These are phyloP conservation scores for Alosa alosa DNA, from an alignment of 2,113 vertebrate genomes.

Conservation along the genomic window DNA sequence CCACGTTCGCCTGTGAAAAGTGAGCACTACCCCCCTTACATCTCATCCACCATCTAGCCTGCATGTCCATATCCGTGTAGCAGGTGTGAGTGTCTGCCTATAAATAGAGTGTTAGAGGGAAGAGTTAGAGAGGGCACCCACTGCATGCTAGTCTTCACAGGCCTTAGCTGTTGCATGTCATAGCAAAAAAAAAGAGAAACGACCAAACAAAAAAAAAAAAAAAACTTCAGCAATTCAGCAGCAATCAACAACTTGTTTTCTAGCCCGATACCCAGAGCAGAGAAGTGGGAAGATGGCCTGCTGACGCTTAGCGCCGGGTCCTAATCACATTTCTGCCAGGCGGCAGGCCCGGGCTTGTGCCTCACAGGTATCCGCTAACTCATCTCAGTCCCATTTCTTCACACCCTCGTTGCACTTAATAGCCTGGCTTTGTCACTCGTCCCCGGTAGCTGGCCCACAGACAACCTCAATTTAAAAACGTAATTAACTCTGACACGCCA, in stretches of 20 bases:
- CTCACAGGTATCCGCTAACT: slow-evolving; percentile 84
- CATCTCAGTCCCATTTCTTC: slow-evolving; percentile 79
- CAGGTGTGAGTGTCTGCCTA: neutral
- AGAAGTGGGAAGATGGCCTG: slow-evolving; percentile 64
- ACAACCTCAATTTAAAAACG: slow-evolving; percentile 79
- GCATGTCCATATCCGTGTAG: slow-evolving; percentile 27
- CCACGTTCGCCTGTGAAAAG: slow-evolving; percentile 44
- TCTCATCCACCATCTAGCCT: slow-evolving; percentile 44
- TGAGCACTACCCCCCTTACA: slow-evolving; percentile 34
- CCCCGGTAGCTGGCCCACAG: slow-evolving; percentile 68
- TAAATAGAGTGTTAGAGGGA: slow-evolving; percentile 15
- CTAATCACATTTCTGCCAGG: slow-evolving; percentile 71
- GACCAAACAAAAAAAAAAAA: neutral
- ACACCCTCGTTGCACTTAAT: slow-evolving; percentile 83
- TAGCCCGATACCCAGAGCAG: slow-evolving; percentile 53
- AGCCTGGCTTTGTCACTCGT: slow-evolving; percentile 73
- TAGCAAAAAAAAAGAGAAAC: slow-evolving; percentile 46
- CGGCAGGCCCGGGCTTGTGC: slow-evolving; percentile 79
- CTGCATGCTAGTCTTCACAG: slow-evolving; percentile 40
- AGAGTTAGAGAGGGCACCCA: slow-evolving; percentile 18
- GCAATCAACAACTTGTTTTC: slow-evolving; percentile 64
- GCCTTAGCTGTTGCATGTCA: slow-evolving; percentile 52
- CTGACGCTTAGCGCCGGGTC: slow-evolving; percentile 70
- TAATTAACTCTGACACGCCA: slow-evolving; percentile 74
- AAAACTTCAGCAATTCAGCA: slow-evolving; percentile 38